Base-by-base conservation (phyloP, 2,888 invertebrate genomes). In the Phorcus lineatus region DNA sequence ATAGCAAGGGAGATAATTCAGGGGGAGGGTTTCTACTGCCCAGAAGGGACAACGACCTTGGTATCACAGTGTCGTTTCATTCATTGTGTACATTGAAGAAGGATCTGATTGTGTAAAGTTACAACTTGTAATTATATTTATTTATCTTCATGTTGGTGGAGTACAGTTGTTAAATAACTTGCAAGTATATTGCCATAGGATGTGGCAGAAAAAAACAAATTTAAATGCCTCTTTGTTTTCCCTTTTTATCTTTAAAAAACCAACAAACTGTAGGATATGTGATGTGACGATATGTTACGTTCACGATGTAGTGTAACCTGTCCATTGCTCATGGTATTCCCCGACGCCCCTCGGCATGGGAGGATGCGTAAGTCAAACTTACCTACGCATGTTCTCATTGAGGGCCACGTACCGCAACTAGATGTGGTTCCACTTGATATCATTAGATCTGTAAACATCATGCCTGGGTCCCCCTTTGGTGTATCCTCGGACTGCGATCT, bases 71-170 rank as follows among this genome's bases (percentile, higher is more conserved):
- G 70, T 19, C 40, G 36, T 70, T 36, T 31, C 36, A 31, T 70
- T 17, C 70, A 70, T 70, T 36, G 70, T 70, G 70, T 70, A 70
- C 70, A 70, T 70, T 70, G 40, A 70, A 31, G 40, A 40, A 36
- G 28, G 70, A 70, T 70, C 70, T 70, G 70, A 70, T 19, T 36
- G 62, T 62, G 70, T 70, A 70, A 36, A 70, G 70, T 70, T 70
- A 36, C 47, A 47, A 47, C 70, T 36, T 70, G 70, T 70, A 70
- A 70, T 70, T 70, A 70, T 70, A 70, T 70, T 70, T 70, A 70
- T 70, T 70, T 70, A 70, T 70, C 70, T 70, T 70, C 40, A 70
- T 70, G 70, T 70, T 70, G 70, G 70, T 70, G 70, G 70, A 70
- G 70, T 70, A 70, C 70, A 70, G 70, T 70, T 70, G 70, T 70